Evolutionary conservation across 2,888 invertebrate species (phyloP).

Genomic region (Noctua fimbriata): DNA sequence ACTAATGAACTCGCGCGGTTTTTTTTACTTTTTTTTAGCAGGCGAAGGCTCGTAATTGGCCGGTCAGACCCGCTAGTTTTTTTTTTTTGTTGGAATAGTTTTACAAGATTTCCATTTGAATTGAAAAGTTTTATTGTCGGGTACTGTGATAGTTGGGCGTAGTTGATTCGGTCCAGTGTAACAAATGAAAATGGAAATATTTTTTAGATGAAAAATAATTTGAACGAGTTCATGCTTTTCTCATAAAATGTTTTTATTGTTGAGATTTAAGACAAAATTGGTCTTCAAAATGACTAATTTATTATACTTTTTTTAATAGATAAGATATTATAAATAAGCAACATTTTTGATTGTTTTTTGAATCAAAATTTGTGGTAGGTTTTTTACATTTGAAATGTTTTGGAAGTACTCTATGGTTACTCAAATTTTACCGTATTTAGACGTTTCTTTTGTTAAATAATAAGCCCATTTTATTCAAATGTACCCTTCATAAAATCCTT

Average conservation of each 20-base stretch:
- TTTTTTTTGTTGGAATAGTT: conserved; percentile 49
- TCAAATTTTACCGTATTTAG: neutral
- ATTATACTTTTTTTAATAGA: neutral
- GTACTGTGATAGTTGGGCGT: conserved; percentile 1
- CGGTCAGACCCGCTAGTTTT: conserved; percentile 30
- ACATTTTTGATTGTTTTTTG: neutral
- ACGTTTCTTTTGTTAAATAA: neutral
- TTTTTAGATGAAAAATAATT: neutral
- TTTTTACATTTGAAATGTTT: neutral
- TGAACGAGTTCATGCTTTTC: neutral
- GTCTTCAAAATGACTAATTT: neutral
- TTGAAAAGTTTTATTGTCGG: conserved; percentile 19
- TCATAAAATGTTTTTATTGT: neutral
- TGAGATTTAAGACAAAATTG: neutral
- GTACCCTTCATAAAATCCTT: neutral
- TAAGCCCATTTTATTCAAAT: conserved; percentile 22
- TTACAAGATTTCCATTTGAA: conserved; percentile 50
- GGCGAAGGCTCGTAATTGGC: conserved; percentile 53
- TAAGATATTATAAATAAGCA: neutral
- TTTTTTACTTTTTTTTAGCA: conserved; percentile 40
- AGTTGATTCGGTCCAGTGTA: neutral
- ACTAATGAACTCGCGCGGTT: conserved; percentile 59
- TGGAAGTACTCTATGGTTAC: neutral
- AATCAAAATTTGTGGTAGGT: neutral
- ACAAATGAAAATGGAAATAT: neutral